A percentile compares a stretch with the other conserved stretches of the same genome.
Conservation (phyloP, 1,140 invertebrate species). For the Vanessa tameamea region DNA sequence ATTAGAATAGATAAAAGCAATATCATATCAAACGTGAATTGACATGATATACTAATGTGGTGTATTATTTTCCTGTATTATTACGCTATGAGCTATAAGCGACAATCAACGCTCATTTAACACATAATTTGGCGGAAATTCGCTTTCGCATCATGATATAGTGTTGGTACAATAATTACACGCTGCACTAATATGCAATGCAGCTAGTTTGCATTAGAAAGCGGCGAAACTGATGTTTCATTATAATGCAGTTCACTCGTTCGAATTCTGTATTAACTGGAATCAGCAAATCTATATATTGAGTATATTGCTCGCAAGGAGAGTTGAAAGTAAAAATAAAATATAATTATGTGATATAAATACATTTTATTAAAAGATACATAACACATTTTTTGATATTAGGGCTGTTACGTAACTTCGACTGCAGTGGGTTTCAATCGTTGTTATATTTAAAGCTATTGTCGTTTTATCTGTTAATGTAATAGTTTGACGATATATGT, state of each 20-base stretch:
- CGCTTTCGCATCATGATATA: constrained; percentile 10
- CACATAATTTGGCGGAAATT: constrained; percentile 12
- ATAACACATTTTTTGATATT: too few species aligned
- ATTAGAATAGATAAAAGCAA: too few species aligned
- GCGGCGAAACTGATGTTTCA: constrained; percentile 3
- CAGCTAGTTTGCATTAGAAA: constrained; percentile 11
- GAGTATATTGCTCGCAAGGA: too few species aligned
- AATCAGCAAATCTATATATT: background rate
- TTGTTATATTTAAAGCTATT: too few species aligned
- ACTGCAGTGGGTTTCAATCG: too few species aligned
- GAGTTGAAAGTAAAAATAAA: too few species aligned
- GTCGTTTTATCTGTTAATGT: too few species aligned
- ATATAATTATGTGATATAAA: too few species aligned
- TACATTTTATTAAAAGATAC: too few species aligned
- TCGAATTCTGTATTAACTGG: constrained; percentile 1
- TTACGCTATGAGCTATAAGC: constrained; percentile 1
- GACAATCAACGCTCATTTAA: constrained; percentile 7
- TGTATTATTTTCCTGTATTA: background rate
- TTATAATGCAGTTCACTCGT: background rate
- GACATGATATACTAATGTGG: background rate
- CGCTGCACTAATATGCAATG: constrained; percentile 7
- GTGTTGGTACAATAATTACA: constrained; percentile 11
- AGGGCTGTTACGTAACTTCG: too few species aligned
- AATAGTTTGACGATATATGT: too few species aligned
- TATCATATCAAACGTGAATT: background rate